phyloP scores from a whole-genome alignment of 1,140 invertebrate genomes.

The Glomeris maerens region DNA sequence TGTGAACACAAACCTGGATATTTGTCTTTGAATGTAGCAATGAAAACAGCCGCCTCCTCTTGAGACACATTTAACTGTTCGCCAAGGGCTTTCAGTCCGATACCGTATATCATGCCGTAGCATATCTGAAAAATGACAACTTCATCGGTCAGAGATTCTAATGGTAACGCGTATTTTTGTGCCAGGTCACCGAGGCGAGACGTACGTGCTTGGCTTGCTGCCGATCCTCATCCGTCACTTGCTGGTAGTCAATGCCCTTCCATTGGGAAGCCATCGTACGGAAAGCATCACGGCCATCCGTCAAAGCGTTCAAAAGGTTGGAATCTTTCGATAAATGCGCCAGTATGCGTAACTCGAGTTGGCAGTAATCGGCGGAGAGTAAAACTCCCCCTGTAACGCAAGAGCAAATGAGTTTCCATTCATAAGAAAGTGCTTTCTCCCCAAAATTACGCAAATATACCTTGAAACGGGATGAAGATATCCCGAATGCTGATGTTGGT shows the following conservation, averaged over 20 bases:
- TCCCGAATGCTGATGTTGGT: too few relatives aligned
- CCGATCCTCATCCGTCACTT: conserved; percentile 57
- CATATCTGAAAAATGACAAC: conserved; percentile 50
- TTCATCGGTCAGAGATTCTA: background rate
- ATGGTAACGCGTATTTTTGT: background rate
- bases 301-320: conserved; percentile 53
- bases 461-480: too few relatives aligned
- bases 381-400: conserved; percentile 37
- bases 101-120: conserved; percentile 97
- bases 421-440: too few relatives aligned
- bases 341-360: conserved; percentile 83
- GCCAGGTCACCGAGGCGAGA: too few relatives aligned
- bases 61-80: conserved; percentile 65
- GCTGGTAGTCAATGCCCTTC: conserved; percentile 34
- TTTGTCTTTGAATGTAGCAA: conserved; percentile 62
- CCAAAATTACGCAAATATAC: too few relatives aligned
- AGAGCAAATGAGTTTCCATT: too few relatives aligned
- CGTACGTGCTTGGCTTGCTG: conserved; percentile 57
- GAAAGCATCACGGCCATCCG: conserved; percentile 66
- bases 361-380: conserved; percentile 87
- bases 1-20: conserved; percentile 47
- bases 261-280: conserved; percentile 69
- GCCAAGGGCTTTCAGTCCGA: conserved; percentile 70
- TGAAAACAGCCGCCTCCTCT: conserved; percentile 61
- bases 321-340: conserved; percentile 74